A percentile compares a stretch with the other conserved stretches of the same genome.
Conservation (phyloP, 2,888 invertebrate species). For the Corbicula japonica region DNA sequence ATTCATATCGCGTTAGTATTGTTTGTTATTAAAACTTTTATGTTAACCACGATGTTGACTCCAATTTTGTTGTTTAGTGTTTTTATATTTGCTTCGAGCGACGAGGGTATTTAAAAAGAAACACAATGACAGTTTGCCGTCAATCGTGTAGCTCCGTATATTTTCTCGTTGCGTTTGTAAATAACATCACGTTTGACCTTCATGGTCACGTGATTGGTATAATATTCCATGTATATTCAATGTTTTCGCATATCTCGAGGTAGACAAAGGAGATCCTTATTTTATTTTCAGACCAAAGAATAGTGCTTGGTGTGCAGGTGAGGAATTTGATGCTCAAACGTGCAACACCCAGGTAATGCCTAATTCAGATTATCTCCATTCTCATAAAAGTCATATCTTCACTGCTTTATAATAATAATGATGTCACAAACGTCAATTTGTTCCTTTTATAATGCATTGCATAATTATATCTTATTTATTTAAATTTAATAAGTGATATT, state of each 20-base stretch:
- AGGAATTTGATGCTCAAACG: conserved; percentile 22
- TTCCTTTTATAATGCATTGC: no score
- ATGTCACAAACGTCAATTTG: no score
- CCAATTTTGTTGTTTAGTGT: no score
- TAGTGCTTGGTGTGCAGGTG: conserved; percentile 41
- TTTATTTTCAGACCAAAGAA: conserved; percentile 47
- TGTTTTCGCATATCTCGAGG: not conserved
- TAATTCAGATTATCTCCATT: no score
- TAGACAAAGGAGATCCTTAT: not conserved
- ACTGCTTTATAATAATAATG: no score
- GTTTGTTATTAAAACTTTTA: not conserved
- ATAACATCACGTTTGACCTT: not conserved
- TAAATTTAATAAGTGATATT: no score
- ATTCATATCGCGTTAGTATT: no score
- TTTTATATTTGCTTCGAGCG: not conserved
- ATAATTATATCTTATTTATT: no score
- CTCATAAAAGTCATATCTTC: no score
- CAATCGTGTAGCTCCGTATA: not conserved
- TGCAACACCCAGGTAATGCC: conserved; percentile 59
- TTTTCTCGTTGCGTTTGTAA: not conserved
- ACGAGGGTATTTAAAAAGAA: not conserved
- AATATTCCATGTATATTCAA: not conserved
- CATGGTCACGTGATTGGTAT: not conserved
- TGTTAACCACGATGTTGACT: not conserved
- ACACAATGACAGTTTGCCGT: not conserved